These are phyloP conservation scores for Acanthoscelides obtectus DNA, from an alignment of 2,888 invertebrate genomes.

Conservation along the genomic window DNA sequence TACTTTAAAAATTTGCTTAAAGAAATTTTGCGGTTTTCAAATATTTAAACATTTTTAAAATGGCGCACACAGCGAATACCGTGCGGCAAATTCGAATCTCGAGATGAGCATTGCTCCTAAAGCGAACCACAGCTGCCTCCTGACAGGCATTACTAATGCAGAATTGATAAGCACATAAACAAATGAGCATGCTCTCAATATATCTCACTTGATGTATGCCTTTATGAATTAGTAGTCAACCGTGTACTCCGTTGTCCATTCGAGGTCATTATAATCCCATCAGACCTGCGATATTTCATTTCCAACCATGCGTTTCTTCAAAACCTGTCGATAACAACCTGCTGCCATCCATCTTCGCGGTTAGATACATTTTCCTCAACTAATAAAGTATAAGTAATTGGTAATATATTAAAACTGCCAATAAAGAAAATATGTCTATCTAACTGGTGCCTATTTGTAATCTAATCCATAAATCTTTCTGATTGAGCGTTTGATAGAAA, in stretches of 20 bases:
- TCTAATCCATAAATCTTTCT: neutral
- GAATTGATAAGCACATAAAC: neutral
- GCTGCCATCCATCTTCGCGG: neutral
- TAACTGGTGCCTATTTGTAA: neutral
- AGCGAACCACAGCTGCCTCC: no score
- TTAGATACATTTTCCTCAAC: neutral
- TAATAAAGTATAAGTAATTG: neutral
- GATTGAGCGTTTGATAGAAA: neutral
- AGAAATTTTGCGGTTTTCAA: no score
- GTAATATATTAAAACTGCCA: neutral
- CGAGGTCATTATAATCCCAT: neutral
- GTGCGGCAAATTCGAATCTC: no score
- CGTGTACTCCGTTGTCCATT: neutral
- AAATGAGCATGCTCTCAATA: neutral
- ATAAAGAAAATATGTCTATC: neutral
- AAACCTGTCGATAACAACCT: neutral
- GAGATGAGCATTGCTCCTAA: no score
- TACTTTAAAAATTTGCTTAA: no score
- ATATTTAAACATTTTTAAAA: no score
- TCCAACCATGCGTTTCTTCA: neutral
- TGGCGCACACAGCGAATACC: no score
- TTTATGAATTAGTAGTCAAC: neutral
- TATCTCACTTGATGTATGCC: neutral
- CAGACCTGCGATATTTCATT: neutral
- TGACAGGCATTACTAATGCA: neutral